Evolutionary conservation across 2,888 invertebrate genomes (phyloP), one percentile per base, ranked within the genome.

Genomic region (Dryomyza anilis): DNA sequence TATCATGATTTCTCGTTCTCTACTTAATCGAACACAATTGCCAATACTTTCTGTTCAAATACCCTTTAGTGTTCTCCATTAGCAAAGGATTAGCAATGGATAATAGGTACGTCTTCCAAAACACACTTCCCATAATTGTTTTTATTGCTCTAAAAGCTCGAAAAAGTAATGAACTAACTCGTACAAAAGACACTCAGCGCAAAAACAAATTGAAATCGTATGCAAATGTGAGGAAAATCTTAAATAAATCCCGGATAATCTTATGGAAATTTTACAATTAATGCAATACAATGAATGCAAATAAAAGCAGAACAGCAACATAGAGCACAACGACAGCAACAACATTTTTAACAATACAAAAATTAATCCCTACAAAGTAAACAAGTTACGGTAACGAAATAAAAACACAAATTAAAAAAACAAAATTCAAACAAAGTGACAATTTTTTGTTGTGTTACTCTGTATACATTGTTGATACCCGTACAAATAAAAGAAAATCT

Each of bases 231-330:
- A 29, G 25, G 30, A 52, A 58, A 59, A 43, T 58, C 67, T 71
- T 69, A 76, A 72, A 67, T 70, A 67, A 72, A 70, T 69, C 71
- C 71, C 59, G 69, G 77, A 72, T 76, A 72, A 77, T 74, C 78
- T 72, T 67, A 72, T 70, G 73, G 71, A 77, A 77, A 76, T 73
- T 72, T 66, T 27, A 50, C 27, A 68, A 72, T 68, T 61, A 66
- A 68, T n/a, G n/a, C 59, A 71, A 71, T 68, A 58, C 63, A 48
- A 48, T 46, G 48, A 63, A 48, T 25, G 19, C n/a, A 60, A 55
- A 39, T n/a, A 50, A 4, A 50, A 50, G 19, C 4, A 36, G 8
- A 58, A 3, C 33, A 36, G 21, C 16, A 27, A 27, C 29, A 52
- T 16, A 52, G 19, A 58, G 21, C 19, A 16, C 65, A 65, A 39